A percentile compares a stretch with the other conserved stretches of the same genome.
These are phyloP conservation scores for Benthochromis sp. DNA, from an alignment of 2,113 vertebrate species.

Conservation along the genomic window DNA sequence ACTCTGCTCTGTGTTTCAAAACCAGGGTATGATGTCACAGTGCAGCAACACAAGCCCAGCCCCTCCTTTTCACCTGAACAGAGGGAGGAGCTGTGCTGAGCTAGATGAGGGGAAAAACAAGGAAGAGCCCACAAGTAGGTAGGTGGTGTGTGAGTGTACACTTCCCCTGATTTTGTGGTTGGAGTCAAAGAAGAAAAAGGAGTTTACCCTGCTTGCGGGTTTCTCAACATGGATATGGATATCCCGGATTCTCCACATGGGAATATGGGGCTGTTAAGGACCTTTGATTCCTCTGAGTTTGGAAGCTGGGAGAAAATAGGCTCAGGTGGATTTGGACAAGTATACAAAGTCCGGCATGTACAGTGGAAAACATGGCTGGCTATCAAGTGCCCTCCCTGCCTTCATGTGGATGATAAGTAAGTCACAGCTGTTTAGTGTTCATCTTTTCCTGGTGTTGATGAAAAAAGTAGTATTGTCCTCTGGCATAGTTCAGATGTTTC, in stretches of 20 bases:
- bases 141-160: constrained; percentile 31
- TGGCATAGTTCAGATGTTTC: neutral
- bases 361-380: constrained; percentile 98
- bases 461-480: neutral
- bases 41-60: constrained; percentile 6
- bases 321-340: constrained; percentile 94
- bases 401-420: constrained; percentile 95
- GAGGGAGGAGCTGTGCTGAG: constrained; percentile 55
- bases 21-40: constrained; percentile 73
- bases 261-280: constrained; percentile 85
- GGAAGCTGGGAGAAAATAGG: constrained; percentile 93
- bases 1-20: constrained; percentile 1
- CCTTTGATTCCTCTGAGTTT: constrained; percentile 86
- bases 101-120: constrained; percentile 59
- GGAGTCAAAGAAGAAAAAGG: constrained; percentile 7
- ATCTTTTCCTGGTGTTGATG: neutral
- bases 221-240: constrained; percentile 72
- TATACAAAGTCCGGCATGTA: constrained; percentile 93
- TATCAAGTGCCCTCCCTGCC: constrained; percentile 93
- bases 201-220: constrained; percentile 18
- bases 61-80: constrained; percentile 74
- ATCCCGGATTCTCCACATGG: constrained; percentile 73
- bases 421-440: constrained; percentile 23
- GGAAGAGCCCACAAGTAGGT: constrained; percentile 54
- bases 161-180: constrained; percentile 27